Conservation (phyloP, 53 echinoderm and acorn worm species). For the Echinometra lucunter region DNA sequence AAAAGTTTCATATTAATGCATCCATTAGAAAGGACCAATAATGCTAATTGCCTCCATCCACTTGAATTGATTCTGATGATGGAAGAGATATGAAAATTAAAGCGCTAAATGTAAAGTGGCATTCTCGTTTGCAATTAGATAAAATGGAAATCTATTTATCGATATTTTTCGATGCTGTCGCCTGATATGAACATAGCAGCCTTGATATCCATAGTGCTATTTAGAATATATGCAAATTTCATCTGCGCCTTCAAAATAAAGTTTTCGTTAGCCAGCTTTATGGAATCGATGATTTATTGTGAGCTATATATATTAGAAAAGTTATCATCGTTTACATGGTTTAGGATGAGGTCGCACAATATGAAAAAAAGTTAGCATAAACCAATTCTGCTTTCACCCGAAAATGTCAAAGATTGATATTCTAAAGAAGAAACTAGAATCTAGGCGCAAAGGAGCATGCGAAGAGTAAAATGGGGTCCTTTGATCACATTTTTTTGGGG, state of each 20-base stretch:
- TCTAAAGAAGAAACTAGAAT: too few relatives aligned
- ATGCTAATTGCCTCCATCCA: neutral
- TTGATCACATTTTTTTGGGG: neutral
- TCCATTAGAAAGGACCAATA: neutral
- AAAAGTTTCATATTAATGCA: neutral
- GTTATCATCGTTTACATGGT: too few relatives aligned
- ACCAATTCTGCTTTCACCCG: too few relatives aligned
- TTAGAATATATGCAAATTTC: neutral
- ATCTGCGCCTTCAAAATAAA: neutral
- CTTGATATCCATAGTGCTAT: neutral
- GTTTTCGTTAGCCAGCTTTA: neutral
- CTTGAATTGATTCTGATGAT: neutral
- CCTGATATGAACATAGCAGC: neutral
- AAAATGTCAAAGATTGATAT: too few relatives aligned
- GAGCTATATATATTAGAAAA: too few relatives aligned
- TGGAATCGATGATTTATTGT: neutral
- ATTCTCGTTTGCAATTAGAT: neutral
- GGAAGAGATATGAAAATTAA: neutral
- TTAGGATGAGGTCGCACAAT: too few relatives aligned
- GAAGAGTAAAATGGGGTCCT: neutral
- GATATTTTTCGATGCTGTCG: neutral
- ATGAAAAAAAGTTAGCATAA: too few relatives aligned
- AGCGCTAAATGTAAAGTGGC: neutral
- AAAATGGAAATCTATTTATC: neutral
- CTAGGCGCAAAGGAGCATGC: neutral